Evolutionary conservation across 2,113 vertebrate genomes (phyloP).

Genomic region (Chloropsis hardwickii): DNA sequence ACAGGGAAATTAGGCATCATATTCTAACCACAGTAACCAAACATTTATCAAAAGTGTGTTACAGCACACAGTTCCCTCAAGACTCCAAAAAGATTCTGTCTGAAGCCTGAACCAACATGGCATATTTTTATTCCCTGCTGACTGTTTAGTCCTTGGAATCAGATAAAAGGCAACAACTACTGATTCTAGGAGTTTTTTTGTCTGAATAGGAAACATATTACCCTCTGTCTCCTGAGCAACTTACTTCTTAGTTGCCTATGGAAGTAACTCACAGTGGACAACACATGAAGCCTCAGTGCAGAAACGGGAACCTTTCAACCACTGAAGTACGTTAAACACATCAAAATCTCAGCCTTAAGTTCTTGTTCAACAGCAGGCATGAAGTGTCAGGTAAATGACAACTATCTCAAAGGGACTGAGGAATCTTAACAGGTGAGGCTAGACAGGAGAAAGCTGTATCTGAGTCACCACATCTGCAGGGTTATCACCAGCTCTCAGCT

Average conservation of each 20-base stretch:
- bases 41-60: neutral
- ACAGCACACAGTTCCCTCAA: neutral
- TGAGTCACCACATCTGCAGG: neutral
- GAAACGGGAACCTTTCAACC: neutral
- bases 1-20: neutral
- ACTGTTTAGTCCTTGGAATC: neutral
- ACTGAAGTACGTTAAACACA: neutral
- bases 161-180: neutral
- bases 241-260: neutral
- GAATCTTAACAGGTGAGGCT: neutral
- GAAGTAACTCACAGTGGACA: neutral
- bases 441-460: neutral
- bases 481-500: neutral
- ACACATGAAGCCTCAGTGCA: neutral
- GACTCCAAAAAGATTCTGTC: neutral
- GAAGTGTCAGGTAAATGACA: neutral
- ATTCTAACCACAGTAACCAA: neutral
- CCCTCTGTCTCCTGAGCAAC: neutral
- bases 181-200: neutral
- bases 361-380: neutral
- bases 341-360: neutral
- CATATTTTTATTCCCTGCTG: neutral
- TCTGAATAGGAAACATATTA: neutral
- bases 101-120: neutral
- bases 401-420: neutral